Evolutionary conservation across 2,888 invertebrate species (phyloP).

Genomic region (Drosophila neutralis): DNA sequence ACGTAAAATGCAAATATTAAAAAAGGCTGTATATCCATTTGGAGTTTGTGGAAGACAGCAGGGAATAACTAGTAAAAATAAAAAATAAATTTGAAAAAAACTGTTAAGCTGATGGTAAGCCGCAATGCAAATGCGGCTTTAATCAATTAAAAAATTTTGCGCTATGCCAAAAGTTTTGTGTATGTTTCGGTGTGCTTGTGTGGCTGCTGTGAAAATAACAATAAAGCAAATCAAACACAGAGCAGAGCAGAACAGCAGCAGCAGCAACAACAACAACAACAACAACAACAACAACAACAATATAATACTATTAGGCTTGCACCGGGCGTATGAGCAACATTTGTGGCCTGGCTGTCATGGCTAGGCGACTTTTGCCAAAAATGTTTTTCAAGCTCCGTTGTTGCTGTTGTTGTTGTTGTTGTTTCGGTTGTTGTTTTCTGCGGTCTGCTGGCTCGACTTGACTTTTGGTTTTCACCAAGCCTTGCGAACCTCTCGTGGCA

Average conservation of each 20-base stretch:
- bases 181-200: slow-evolving; percentile 27
- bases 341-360: slow-evolving; percentile 67
- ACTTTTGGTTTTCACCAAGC: slow-evolving; percentile 75
- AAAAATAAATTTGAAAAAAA: slow-evolving; percentile 37
- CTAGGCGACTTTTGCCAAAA: slow-evolving; percentile 67
- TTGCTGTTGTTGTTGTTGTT: slow-evolving; percentile 16
- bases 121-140: slow-evolving; percentile 79
- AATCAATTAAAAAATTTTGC: slow-evolving; percentile 78
- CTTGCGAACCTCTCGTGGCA: slow-evolving; percentile 68
- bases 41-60: slow-evolving; percentile 2
- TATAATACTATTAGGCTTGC: slow-evolving; percentile 28
- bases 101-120: slow-evolving; percentile 77
- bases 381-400: slow-evolving; percentile 52
- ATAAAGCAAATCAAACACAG: slow-evolving; percentile 70
- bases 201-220: slow-evolving; percentile 57
- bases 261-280: not conserved
- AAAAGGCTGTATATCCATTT: not conserved
- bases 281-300: slow-evolving; percentile 19
- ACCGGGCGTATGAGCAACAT: slow-evolving; percentile 70
- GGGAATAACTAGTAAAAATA: slow-evolving; percentile 10
- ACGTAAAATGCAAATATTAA: slow-evolving; percentile 40
- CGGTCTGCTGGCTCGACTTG: slow-evolving; percentile 78
- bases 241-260: slow-evolving; percentile 18
- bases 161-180: slow-evolving; percentile 59
- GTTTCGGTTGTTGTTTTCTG: slow-evolving; percentile 49